phyloP scores from a whole-genome alignment of 2,113 vertebrate genomes.

The Polypterus bichir region DNA sequence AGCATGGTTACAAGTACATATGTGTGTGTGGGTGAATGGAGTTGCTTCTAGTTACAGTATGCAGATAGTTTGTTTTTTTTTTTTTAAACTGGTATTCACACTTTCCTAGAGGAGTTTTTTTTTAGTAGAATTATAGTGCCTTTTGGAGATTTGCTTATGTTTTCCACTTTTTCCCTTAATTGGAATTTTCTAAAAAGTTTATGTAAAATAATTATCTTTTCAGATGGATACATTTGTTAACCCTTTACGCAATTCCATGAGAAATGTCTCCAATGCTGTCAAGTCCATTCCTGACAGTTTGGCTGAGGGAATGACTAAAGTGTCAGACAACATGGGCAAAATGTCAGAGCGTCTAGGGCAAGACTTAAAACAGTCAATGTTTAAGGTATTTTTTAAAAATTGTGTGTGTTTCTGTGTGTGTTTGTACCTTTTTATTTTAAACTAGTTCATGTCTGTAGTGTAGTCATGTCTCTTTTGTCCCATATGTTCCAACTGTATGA shows the following conservation, averaged over 20 bases:
- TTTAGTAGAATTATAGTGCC: too few species aligned
- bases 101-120: too few species aligned
- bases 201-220: neutral
- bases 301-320: slow-evolving; percentile 94
- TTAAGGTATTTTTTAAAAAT: slow-evolving; percentile 63
- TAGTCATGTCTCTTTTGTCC: too few species aligned
- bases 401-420: too few species aligned
- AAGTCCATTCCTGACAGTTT: slow-evolving; percentile 93
- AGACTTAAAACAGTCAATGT: slow-evolving; percentile 91
- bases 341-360: slow-evolving; percentile 93
- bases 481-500: neutral
- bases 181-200: too few species aligned
- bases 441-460: neutral
- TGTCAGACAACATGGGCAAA: slow-evolving; percentile 96
- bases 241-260: slow-evolving; percentile 93
- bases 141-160: neutral
- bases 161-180: too few species aligned
- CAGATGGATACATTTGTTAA: slow-evolving; percentile 98
- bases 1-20: too few species aligned
- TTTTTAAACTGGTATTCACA: too few species aligned
- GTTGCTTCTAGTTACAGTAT: too few species aligned
- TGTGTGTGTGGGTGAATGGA: too few species aligned
- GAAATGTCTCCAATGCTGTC: slow-evolving; percentile 92
- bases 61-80: too few species aligned
- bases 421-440: neutral